These are phyloP conservation scores for Periparus ater DNA, from an alignment of 2,797 vertebrate species.

Conservation along the genomic window DNA sequence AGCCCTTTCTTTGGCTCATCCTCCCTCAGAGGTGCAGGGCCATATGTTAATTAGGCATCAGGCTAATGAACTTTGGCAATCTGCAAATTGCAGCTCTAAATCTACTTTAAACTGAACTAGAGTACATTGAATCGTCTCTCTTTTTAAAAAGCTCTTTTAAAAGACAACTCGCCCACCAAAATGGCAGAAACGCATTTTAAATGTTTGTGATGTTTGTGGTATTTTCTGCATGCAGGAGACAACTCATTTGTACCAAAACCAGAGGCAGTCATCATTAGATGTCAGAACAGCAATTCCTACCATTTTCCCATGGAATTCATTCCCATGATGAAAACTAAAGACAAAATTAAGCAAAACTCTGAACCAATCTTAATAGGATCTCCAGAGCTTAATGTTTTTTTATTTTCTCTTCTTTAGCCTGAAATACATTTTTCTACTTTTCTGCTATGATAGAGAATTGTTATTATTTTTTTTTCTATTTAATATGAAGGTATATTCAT, in stretches of 20 bases:
- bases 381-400: not conserved
- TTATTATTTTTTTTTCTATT: not conserved
- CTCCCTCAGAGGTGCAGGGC: conserved; percentile 4
- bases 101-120: not conserved
- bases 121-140: not conserved
- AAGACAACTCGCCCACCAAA: not conserved
- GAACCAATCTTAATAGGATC: not conserved
- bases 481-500: not conserved
- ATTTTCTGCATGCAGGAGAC: not conserved
- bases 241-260: not conserved
- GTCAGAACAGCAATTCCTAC: not conserved
- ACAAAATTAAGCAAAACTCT: not conserved
- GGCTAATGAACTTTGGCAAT: conserved; percentile 46
- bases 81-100: conserved; percentile 50
- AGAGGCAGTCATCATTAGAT: not conserved
- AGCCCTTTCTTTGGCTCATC: not conserved
- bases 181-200: not conserved
- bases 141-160: not conserved
- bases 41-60: conserved; percentile 24
- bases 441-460: not conserved
- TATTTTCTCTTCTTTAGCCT: not conserved
- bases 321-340: not conserved
- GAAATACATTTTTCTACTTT: not conserved
- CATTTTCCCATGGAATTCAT: not conserved
- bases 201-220: not conserved